Evolutionary conservation across 2,797 vertebrate genomes (phyloP).

Genomic region (Oryzias dopingdopingensis): DNA sequence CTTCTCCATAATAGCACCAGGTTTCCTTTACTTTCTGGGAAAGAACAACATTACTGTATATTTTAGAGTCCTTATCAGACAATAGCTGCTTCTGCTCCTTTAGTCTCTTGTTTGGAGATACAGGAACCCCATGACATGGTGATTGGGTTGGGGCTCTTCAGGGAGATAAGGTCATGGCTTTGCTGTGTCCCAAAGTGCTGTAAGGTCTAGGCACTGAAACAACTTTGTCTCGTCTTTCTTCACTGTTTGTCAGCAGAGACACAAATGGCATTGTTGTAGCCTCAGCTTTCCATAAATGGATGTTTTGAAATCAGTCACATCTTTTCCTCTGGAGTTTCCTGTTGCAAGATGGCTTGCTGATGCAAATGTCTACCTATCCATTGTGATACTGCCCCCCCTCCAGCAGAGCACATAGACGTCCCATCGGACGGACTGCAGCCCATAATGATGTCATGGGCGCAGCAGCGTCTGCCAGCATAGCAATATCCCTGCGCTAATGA

Average conservation of each 20-base stretch:
- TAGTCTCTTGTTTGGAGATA: conserved; percentile 54
- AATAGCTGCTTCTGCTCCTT: conserved; percentile 28
- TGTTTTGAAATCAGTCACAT: conserved; percentile 28
- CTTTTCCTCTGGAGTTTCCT: conserved; percentile 42
- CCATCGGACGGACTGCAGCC: conserved; percentile 63
- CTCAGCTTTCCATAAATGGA: conserved; percentile 37
- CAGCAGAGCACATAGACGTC: conserved; percentile 59
- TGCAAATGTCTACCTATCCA: conserved; percentile 49
- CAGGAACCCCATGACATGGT: conserved; percentile 38
- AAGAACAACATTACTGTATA: conserved; percentile 62
- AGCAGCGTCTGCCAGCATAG: conserved; percentile 56
- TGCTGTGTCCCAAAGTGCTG: conserved; percentile 23
- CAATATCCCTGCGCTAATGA: conserved; percentile 65
- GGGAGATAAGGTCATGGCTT: conserved; percentile 37
- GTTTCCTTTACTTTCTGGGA: conserved; percentile 71
- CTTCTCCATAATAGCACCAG: conserved; percentile 35
- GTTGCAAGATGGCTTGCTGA: conserved; percentile 34
- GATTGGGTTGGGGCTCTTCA: conserved; percentile 28
- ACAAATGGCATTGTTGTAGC: conserved; percentile 16
- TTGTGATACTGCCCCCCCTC: conserved; percentile 32
- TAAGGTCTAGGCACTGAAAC: conserved; percentile 2
- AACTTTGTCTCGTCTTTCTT: conserved; percentile 24
- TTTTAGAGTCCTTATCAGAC: conserved; percentile 65
- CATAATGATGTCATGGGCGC: conserved; percentile 76
- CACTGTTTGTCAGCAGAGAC: conserved; percentile 17